phyloP scores from a whole-genome alignment of 2,113 vertebrate genomes.

The Hippotragus niger region DNA sequence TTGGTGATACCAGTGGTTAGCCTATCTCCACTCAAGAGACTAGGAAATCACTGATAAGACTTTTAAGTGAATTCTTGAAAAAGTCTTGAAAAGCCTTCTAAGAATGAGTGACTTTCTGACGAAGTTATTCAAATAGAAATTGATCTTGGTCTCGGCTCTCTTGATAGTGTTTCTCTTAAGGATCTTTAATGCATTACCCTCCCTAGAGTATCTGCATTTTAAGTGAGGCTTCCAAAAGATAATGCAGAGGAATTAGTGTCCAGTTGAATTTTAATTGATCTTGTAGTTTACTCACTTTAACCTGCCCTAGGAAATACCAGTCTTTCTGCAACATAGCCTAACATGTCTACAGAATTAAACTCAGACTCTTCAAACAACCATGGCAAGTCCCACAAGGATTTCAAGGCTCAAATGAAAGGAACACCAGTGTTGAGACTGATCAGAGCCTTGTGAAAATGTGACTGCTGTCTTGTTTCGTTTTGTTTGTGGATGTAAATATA shows the following conservation, averaged over 20 bases:
- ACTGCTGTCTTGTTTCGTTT: not conserved
- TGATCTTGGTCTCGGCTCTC: not conserved
- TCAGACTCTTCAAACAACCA: not conserved
- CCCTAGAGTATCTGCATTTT: not conserved
- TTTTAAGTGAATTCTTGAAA: constrained; percentile 15
- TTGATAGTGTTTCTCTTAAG: not conserved
- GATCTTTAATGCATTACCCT: not conserved
- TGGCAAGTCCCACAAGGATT: not conserved
- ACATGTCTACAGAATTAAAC: not conserved
- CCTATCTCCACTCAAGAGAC: not conserved
- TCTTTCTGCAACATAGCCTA: not conserved
- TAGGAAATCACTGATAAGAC: not conserved
- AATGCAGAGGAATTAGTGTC: not conserved
- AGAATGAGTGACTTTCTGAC: not conserved
- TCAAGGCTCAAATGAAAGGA: constrained; percentile 28
- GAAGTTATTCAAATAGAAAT: not conserved
- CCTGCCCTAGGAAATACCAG: not conserved
- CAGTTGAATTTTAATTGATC: not conserved
- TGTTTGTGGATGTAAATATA: not conserved
- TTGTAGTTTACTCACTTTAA: not conserved
- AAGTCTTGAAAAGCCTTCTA: not conserved
- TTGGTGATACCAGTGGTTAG: not conserved
- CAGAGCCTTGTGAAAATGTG: constrained; percentile 14
- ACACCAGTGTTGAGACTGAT: not conserved
- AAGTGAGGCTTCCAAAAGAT: constrained; percentile 24